phyloP scores from a whole-genome alignment of 2,888 invertebrate genomes.

The Ophraella communa region DNA sequence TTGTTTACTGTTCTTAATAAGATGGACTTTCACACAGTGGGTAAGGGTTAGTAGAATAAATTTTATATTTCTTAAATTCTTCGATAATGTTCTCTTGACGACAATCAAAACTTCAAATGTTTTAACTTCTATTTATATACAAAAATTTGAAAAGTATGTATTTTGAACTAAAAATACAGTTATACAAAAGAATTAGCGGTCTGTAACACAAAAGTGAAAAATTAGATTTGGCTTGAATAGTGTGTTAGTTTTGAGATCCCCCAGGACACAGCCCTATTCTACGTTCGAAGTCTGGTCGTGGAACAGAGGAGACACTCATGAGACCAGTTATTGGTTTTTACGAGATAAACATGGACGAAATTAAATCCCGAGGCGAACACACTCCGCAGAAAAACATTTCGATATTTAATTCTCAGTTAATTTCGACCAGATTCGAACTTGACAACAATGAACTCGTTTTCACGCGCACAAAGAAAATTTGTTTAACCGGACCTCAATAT shows the following conservation, averaged over 20 bases:
- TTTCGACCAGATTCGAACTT: slow-evolving; percentile 50
- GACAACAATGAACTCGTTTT: slow-evolving; percentile 42
- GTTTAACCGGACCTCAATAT: slow-evolving; percentile 38
- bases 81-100: too few species aligned
- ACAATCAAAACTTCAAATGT: too few species aligned
- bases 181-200: not conserved
- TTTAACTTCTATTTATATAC: too few species aligned
- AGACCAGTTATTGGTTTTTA: slow-evolving; percentile 60
- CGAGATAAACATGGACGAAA: slow-evolving; percentile 60
- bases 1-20: too few species aligned
- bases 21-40: too few species aligned
- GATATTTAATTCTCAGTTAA: slow-evolving; percentile 60
- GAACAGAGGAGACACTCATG: slow-evolving; percentile 41
- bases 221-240: slow-evolving; percentile 55
- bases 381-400: slow-evolving; percentile 59
- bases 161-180: not conserved
- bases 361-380: slow-evolving; percentile 59
- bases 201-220: slow-evolving; percentile 38
- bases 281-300: slow-evolving; percentile 36
- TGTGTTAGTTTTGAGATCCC: slow-evolving; percentile 39
- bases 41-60: too few species aligned
- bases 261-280: slow-evolving; percentile 35
- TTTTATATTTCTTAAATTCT: too few species aligned
- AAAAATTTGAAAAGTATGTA: not conserved
- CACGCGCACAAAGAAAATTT: slow-evolving; percentile 38